Conservation (phyloP, 2,113 vertebrate species). For the Passer montanus region DNA sequence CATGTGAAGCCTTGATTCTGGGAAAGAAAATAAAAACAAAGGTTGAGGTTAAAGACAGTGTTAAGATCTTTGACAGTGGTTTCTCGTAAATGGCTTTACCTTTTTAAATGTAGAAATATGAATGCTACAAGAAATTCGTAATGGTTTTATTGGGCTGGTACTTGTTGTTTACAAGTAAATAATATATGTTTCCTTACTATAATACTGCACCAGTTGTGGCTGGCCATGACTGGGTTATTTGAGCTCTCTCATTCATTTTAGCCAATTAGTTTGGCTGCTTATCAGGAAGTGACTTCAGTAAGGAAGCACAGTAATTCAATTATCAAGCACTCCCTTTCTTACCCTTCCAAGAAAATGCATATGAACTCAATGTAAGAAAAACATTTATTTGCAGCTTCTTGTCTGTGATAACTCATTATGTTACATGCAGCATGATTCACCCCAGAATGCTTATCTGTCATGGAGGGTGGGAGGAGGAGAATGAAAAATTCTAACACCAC, state of each 20-base stretch:
- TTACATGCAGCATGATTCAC: not conserved
- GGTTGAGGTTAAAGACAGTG: not conserved
- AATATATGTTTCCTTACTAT: not conserved
- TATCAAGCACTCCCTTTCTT: conserved; percentile 9
- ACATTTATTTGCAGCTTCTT: not conserved
- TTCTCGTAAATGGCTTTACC: not conserved
- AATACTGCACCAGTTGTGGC: conserved; percentile 15
- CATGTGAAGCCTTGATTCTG: not conserved
- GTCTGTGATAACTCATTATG: not conserved
- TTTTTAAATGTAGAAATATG: not conserved
- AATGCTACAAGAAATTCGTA: conserved; percentile 1
- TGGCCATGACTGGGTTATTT: conserved; percentile 39
- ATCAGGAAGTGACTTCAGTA: conserved; percentile 69
- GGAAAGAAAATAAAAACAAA: not conserved
- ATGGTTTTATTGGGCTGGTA: not conserved
- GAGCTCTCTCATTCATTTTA: conserved; percentile 38
- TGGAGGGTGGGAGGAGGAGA: not conserved
- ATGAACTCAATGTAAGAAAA: not conserved
- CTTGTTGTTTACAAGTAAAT: conserved; percentile 23
- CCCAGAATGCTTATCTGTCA: not conserved
- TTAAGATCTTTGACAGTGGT: not conserved
- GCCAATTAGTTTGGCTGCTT: conserved; percentile 56
- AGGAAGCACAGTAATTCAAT: conserved; percentile 35
- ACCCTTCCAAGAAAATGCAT: not conserved
- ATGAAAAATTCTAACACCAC: not conserved